phyloP scores from a whole-genome alignment of 2,113 vertebrate species.

The Oxyura jamaicensis region DNA sequence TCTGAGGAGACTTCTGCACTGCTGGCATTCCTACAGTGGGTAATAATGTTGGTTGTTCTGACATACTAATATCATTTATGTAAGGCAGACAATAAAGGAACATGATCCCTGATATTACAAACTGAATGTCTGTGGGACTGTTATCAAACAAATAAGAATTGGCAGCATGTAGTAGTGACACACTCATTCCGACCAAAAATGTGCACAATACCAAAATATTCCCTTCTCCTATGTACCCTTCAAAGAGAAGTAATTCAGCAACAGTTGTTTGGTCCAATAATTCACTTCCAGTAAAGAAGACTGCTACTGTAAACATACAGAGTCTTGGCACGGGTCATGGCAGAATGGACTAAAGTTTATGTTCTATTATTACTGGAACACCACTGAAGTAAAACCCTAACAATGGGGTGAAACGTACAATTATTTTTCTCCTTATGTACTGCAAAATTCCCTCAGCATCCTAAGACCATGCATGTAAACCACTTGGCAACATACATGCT shows the following conservation, averaged over 20 bases:
- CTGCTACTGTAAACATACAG: not conserved
- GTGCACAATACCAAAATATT: not conserved
- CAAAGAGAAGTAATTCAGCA: not conserved
- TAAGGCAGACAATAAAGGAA: not conserved
- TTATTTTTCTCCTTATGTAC: not conserved
- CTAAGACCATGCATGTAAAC: not conserved
- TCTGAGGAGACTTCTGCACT: not conserved
- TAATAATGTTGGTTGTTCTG: not conserved
- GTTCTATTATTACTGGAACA: not conserved
- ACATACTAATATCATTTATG: not conserved
- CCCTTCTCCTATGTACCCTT: not conserved
- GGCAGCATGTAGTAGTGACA: not conserved
- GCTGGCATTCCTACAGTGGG: not conserved
- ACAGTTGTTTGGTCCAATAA: not conserved
- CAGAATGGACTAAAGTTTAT: not conserved
- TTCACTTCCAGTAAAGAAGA: not conserved
- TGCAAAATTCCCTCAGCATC: not conserved
- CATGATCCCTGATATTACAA: not conserved
- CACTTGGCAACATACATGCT: not conserved
- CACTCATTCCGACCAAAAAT: not conserved
- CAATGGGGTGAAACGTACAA: not conserved
- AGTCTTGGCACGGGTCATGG: not conserved
- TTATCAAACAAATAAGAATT: not conserved
- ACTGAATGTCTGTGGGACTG: not conserved
- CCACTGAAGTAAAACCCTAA: not conserved